Evolutionary conservation across 2,113 vertebrate genomes (phyloP).

Genomic region (Rostratula benghalensis): DNA sequence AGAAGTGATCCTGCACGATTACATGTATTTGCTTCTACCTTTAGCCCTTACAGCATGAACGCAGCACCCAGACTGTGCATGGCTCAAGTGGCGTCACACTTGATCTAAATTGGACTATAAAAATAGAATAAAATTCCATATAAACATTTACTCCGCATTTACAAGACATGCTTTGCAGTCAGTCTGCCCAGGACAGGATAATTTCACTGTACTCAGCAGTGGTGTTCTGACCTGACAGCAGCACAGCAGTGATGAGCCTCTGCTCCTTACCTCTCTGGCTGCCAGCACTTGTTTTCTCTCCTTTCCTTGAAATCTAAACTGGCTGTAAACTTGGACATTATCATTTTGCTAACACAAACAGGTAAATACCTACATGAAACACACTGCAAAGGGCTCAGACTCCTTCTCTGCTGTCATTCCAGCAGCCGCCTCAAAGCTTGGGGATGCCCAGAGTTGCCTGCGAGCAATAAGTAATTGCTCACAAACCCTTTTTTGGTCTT

Average conservation of each 20-base stretch:
- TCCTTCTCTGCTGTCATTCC: neutral
- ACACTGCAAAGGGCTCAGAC: neutral
- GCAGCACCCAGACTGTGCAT: neutral
- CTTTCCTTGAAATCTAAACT: neutral
- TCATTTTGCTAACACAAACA: neutral
- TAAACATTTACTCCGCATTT: neutral
- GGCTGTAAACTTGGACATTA: neutral
- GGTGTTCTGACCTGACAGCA: rapidly evolving
- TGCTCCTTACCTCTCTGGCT: neutral
- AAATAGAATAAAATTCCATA: neutral
- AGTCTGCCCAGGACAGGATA: neutral
- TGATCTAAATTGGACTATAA: neutral
- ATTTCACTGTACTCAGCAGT: neutral
- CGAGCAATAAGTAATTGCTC: neutral
- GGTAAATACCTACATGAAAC: neutral
- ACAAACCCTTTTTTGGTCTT: neutral
- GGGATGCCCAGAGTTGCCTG: neutral
- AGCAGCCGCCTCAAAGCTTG: neutral
- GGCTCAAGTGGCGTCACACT: neutral
- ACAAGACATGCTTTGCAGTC: neutral
- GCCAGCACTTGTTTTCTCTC: neutral
- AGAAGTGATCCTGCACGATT: neutral
- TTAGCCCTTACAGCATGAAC: neutral
- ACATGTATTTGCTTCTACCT: neutral
- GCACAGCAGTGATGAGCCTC: neutral